phyloP scores from a whole-genome alignment of 2,888 invertebrate genomes.

The Oscheius sp. region DNA sequence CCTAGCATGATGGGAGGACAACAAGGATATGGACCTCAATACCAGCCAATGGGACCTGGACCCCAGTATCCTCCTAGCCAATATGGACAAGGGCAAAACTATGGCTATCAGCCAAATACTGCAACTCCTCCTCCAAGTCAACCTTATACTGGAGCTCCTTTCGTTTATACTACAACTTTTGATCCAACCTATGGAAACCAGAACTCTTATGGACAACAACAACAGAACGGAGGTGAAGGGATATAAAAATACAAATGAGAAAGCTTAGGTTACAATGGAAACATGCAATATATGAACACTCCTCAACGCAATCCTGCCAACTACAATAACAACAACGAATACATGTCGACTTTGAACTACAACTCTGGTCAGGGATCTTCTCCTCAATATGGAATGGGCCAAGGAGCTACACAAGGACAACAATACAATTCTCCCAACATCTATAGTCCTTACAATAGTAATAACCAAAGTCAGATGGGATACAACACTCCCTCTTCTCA shows the following conservation, averaged over 20 bases:
- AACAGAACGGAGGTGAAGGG: conserved; percentile 2
- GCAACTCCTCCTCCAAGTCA: conserved; percentile 18
- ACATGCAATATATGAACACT: neutral
- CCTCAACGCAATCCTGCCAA: neutral
- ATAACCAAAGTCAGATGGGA: neutral
- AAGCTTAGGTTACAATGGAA: neutral
- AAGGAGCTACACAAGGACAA: neutral
- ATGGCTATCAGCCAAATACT: conserved; percentile 19
- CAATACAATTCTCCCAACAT: neutral
- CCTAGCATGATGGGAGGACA: conserved; percentile 4
- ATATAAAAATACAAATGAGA: neutral
- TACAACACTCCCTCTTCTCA: neutral
- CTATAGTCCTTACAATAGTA: too few relatives aligned
- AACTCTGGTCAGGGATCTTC: neutral
- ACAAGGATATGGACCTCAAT: neutral
- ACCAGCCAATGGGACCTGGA: neutral
- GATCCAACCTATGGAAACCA: conserved; percentile 5
- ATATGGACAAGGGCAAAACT: conserved; percentile 18
- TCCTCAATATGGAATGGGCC: neutral
- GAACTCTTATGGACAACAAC: neutral
- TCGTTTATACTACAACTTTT: conserved; percentile 12
- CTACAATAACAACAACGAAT: neutral
- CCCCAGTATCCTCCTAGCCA: neutral
- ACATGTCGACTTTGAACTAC: neutral
- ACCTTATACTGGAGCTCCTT: conserved; percentile 25